Percentiles rank a stretch among this genome's conserved stretches.
phyloP scores from a whole-genome alignment of 1,140 invertebrate species.

The Luehdorfia chinensis region DNA sequence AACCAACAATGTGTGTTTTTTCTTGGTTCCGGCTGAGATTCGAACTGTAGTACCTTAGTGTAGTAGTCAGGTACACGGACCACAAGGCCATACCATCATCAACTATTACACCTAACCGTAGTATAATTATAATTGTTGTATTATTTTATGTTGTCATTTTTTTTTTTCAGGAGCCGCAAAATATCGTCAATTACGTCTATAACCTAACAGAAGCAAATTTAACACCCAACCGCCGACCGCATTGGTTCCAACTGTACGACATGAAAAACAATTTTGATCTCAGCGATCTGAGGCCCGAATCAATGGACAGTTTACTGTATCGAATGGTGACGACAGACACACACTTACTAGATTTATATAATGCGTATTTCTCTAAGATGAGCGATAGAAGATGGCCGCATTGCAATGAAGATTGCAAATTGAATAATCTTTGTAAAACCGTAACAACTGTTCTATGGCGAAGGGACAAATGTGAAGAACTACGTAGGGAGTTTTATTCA shows the following conservation, averaged over 20 bases:
- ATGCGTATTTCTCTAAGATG: slow-evolving; percentile 77
- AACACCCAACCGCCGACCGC: slow-evolving; percentile 71
- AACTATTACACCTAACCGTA: too few relatives aligned
- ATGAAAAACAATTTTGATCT: slow-evolving; percentile 82
- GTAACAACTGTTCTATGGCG: slow-evolving; percentile 78
- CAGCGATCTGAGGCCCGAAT: slow-evolving; percentile 61
- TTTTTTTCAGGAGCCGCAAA: slow-evolving; percentile 79
- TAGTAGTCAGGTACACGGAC: too few relatives aligned
- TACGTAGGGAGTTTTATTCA: slow-evolving; percentile 42
- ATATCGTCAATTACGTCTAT: slow-evolving; percentile 85
- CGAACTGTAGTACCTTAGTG: too few relatives aligned
- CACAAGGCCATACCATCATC: too few relatives aligned
- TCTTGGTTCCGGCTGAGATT: too few relatives aligned
- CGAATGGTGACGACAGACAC: slow-evolving; percentile 69
- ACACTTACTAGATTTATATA: slow-evolving; percentile 61
- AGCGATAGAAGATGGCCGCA: slow-evolving; percentile 67
- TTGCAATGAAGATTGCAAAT: slow-evolving; percentile 79
- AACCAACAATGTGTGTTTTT: too few relatives aligned
- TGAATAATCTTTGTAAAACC: slow-evolving; percentile 78
- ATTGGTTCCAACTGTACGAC: slow-evolving; percentile 83
- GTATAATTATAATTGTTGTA: too few relatives aligned
- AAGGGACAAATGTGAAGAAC: slow-evolving; percentile 75
- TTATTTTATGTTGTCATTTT: too few relatives aligned
- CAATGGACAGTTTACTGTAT: slow-evolving; percentile 72
- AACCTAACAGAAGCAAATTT: slow-evolving; percentile 88